Conservation (phyloP, 2,113 vertebrate genomes). For the Rhombomys opimus region DNA sequence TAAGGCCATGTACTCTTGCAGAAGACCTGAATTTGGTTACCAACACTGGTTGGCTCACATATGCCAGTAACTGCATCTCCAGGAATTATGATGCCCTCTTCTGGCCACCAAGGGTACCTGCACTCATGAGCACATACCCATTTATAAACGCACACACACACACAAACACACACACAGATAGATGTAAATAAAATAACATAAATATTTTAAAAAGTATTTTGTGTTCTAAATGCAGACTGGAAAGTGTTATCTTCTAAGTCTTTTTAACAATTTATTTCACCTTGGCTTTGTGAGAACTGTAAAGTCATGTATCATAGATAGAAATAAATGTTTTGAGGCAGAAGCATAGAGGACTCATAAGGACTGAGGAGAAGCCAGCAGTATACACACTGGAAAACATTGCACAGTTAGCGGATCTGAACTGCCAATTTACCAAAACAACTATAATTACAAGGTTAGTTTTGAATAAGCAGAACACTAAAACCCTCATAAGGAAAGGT, state of each 20-base stretch:
- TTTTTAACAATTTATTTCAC: background rate
- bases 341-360: background rate
- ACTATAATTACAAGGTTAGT: background rate
- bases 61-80: background rate
- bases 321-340: background rate
- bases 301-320: background rate
- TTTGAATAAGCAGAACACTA: background rate
- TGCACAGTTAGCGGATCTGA: background rate
- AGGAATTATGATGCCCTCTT: background rate
- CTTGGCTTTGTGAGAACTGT: background rate
- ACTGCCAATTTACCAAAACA: background rate
- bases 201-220: background rate
- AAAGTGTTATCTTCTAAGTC: background rate
- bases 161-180: background rate
- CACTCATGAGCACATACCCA: background rate
- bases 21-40: background rate
- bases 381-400: background rate
- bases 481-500: background rate
- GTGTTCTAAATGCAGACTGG: background rate
- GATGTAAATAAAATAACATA: background rate
- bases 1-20: background rate
- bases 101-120: background rate
- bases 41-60: background rate
- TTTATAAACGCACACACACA: background rate
- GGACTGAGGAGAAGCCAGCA: background rate